Conservation (phyloP, 2,888 invertebrate genomes). For the Dexiosoma caninum region DNA sequence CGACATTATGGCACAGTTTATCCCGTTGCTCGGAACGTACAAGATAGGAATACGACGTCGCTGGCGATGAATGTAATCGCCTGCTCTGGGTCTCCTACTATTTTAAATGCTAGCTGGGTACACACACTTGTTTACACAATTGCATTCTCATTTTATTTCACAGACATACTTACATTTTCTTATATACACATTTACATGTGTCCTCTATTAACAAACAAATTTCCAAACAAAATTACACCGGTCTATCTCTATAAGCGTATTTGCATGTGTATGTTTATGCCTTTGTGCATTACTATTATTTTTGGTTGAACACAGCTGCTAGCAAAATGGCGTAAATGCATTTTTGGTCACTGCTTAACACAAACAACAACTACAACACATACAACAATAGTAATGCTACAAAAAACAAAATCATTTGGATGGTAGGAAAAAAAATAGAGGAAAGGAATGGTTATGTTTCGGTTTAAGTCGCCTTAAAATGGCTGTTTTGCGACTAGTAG, state of each 20-base stretch:
- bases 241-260: not conserved
- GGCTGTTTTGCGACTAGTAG: no score
- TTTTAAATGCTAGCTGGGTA: no score
- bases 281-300: not conserved
- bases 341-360: conserved; percentile 67
- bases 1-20: no score
- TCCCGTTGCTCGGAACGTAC: no score
- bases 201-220: conserved; percentile 25
- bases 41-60: no score
- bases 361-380: conserved; percentile 6
- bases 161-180: conserved; percentile 23
- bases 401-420: conserved; percentile 42
- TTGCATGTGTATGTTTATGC: not conserved
- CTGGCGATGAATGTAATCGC: no score
- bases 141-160: conserved; percentile 1
- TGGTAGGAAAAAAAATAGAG: no score
- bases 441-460: not conserved
- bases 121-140: not conserved
- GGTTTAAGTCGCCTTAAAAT: not conserved
- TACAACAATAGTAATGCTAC: conserved; percentile 18
- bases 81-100: no score
- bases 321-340: conserved; percentile 76
- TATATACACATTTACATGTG: conserved; percentile 26
- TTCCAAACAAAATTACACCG: not conserved
- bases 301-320: conserved; percentile 71